A percentile compares a stretch with the other conserved stretches of the same genome.
These are phyloP conservation scores for Trachymyrmex cornetzi DNA, from an alignment of 1,140 invertebrate genomes.

Conservation along the genomic window DNA sequence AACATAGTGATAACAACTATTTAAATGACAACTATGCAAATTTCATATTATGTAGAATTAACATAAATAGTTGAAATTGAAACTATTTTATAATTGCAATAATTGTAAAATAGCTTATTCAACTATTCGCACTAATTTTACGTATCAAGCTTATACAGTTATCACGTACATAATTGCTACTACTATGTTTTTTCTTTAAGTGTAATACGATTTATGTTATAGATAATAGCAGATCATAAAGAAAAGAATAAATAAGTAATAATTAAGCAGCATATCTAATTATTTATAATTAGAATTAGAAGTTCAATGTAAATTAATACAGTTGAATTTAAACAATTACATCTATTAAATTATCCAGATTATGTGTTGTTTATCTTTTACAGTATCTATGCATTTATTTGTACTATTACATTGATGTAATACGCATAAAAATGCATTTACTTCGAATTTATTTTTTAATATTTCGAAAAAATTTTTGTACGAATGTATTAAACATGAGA, in stretches of 20 bases:
- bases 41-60: too few species aligned
- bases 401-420: neutral
- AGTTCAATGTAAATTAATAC: conserved; percentile 11
- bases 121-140: too few species aligned
- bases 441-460: neutral
- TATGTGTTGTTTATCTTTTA: neutral
- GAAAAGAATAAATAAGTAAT: neutral
- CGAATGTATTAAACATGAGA: neutral
- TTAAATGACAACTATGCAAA: too few species aligned
- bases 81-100: too few species aligned
- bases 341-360: conserved; percentile 29
- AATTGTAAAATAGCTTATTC: too few species aligned
- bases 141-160: too few species aligned
- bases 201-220: neutral
- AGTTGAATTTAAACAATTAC: neutral
- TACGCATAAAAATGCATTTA: neutral
- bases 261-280: neutral
- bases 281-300: neutral
- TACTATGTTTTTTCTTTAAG: too few species aligned
- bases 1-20: too few species aligned
- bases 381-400: neutral
- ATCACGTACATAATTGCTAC: too few species aligned
- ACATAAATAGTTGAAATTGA: too few species aligned
- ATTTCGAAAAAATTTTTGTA: neutral
- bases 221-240: neutral